phyloP scores from a whole-genome alignment of 2,888 invertebrate species.

The Rhimphoctona megacephalus region DNA sequence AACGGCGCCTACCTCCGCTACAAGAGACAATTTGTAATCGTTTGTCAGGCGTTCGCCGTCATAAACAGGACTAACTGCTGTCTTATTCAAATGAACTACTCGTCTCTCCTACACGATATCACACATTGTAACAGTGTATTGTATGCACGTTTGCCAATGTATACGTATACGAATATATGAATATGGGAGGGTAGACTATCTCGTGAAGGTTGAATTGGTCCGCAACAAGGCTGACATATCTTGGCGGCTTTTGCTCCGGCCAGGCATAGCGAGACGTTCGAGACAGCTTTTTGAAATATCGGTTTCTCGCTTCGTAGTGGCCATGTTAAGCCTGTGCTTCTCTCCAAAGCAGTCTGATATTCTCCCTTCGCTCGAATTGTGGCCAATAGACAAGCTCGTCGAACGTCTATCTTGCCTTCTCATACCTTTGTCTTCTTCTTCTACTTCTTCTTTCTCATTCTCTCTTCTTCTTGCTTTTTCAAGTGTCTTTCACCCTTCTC shows the following conservation, averaged over 20 bases:
- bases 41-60: slow-evolving; percentile 81
- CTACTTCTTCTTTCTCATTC: neutral
- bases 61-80: slow-evolving; percentile 83
- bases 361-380: slow-evolving; percentile 57
- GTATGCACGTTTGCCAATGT: slow-evolving; percentile 2
- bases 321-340: slow-evolving; percentile 65
- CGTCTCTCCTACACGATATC: slow-evolving; percentile 68
- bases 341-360: slow-evolving; percentile 58
- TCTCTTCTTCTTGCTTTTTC: neutral
- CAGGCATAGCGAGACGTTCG: slow-evolving; percentile 45
- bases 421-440: neutral
- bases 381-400: slow-evolving; percentile 39
- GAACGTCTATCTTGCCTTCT: slow-evolving; percentile 39
- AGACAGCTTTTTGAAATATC: slow-evolving; percentile 75
- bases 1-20: slow-evolving; percentile 40
- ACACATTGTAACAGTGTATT: slow-evolving; percentile 45
- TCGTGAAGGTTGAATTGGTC: slow-evolving; percentile 58
- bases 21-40: slow-evolving; percentile 82
- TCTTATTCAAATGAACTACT: slow-evolving; percentile 82
- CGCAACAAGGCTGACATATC: slow-evolving; percentile 55
- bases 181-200: slow-evolving; percentile 22
- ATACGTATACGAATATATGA: slow-evolving; percentile 15
- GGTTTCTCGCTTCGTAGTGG: slow-evolving; percentile 50
- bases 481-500: slow-evolving; percentile 8
- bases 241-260: slow-evolving; percentile 55